phyloP scores from a whole-genome alignment of 1,140 invertebrate species.

The Stegodyphus dumicola region DNA sequence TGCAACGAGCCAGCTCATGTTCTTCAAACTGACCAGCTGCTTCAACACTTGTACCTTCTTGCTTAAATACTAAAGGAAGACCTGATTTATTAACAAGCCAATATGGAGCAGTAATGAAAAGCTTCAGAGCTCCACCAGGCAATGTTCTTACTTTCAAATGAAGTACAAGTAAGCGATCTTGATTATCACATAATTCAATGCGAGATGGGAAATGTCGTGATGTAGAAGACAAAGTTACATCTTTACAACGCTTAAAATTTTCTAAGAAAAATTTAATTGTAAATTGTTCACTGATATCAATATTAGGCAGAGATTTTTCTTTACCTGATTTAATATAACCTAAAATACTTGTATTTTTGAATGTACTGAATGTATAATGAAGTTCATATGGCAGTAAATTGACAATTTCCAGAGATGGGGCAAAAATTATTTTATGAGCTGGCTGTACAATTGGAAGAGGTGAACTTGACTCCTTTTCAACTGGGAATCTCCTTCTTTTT shows the following conservation, averaged over 20 bases:
- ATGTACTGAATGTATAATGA: slow-evolving; percentile 74
- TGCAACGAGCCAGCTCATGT: slow-evolving; percentile 91
- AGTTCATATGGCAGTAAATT: slow-evolving; percentile 75
- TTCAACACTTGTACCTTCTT: slow-evolving; percentile 81
- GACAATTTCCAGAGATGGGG: slow-evolving; percentile 83
- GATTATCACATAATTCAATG: slow-evolving; percentile 78
- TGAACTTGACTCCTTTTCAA: slow-evolving; percentile 69
- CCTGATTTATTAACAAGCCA: slow-evolving; percentile 98
- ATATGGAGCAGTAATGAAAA: slow-evolving; percentile 83
- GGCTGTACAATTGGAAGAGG: slow-evolving; percentile 73
- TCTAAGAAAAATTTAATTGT: slow-evolving; percentile 82
- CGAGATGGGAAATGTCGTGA: slow-evolving; percentile 70
- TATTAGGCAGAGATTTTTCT: slow-evolving; percentile 68
- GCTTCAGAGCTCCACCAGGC: slow-evolving; percentile 73
- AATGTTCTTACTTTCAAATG: slow-evolving; percentile 73
- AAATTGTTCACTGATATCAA: slow-evolving; percentile 78
- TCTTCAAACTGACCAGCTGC: slow-evolving; percentile 94
- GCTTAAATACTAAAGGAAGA: slow-evolving; percentile 91
- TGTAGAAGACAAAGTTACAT: slow-evolving; percentile 71
- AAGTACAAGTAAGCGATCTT: slow-evolving; percentile 79
- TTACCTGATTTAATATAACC: slow-evolving; percentile 77
- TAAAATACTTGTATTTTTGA: slow-evolving; percentile 63
- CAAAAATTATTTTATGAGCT: slow-evolving; percentile 85
- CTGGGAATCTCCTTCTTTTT: slow-evolving; percentile 82
- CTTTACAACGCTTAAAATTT: slow-evolving; percentile 80